Percentiles rank a stretch among this genome's conserved stretches.
phyloP scores from a whole-genome alignment of 2,888 invertebrate species.

The Sisyra terminalis region DNA sequence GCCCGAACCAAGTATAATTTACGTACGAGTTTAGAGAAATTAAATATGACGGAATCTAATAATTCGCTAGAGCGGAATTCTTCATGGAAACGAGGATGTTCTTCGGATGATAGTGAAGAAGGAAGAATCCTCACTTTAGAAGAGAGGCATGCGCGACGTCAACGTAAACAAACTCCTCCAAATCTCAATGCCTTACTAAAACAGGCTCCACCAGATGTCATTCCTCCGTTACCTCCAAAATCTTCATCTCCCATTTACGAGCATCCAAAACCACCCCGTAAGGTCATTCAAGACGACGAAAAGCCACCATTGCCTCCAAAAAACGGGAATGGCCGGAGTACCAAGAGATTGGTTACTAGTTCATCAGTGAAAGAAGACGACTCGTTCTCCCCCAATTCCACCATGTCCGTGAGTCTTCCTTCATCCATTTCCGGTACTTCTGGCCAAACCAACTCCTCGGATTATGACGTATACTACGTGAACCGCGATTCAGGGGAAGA shows the following conservation, averaged over 20 bases:
- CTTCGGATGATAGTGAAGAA: slow-evolving; percentile 30
- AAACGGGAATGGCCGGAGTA: slow-evolving; percentile 51
- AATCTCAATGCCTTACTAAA: slow-evolving; percentile 30
- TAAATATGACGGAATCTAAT: slow-evolving; percentile 15
- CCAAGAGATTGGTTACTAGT: slow-evolving; percentile 19
- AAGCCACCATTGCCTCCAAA: slow-evolving; percentile 35
- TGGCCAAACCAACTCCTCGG: slow-evolving; percentile 32
- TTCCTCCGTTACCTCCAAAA: slow-evolving; percentile 43
- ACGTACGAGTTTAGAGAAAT: slow-evolving; percentile 21
- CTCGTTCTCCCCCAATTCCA: slow-evolving; percentile 21
- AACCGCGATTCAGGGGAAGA: slow-evolving; percentile 9
- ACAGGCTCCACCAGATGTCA: slow-evolving; percentile 46
- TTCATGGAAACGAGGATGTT: slow-evolving; percentile 23
- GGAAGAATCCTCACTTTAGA: slow-evolving; percentile 54
- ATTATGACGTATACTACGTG: slow-evolving; percentile 26
- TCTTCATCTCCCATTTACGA: slow-evolving; percentile 38
- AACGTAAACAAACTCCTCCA: slow-evolving; percentile 40
- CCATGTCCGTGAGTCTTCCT: slow-evolving; percentile 12
- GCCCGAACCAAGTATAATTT: slow-evolving; percentile 29
- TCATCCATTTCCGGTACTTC: slow-evolving; percentile 30
- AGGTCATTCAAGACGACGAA: slow-evolving; percentile 25
- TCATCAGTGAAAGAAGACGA: slow-evolving; percentile 6
- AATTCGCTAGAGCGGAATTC: slow-evolving; percentile 15
- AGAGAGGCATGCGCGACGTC: slow-evolving; percentile 54
- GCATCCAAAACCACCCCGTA: slow-evolving; percentile 39